A percentile compares a stretch with the other conserved stretches of the same genome.
Evolutionary conservation across 2,888 invertebrate genomes (phyloP).

Genomic region (Altica lythri): DNA sequence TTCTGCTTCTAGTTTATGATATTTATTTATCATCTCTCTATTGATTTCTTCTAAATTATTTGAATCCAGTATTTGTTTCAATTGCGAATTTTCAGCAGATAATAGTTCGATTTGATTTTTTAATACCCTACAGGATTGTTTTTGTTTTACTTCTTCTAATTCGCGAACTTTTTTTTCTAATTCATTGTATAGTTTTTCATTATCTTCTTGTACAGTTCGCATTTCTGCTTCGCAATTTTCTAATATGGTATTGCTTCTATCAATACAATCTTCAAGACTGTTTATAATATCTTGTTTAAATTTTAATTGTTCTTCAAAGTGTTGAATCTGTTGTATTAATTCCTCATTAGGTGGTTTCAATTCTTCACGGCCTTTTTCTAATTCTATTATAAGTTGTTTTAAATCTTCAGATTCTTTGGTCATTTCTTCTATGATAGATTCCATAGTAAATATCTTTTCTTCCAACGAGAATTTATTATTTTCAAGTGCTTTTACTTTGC

Average conservation of each 20-base stretch:
- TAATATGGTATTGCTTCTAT: slow-evolving; percentile 31
- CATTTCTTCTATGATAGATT: slow-evolving; percentile 2
- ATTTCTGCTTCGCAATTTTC: slow-evolving; percentile 31
- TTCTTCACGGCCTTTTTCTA: slow-evolving; percentile 1
- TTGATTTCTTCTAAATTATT: slow-evolving; percentile 7
- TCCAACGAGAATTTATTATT: slow-evolving; percentile 3
- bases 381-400: slow-evolving; percentile 9
- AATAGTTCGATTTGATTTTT: slow-evolving; percentile 15
- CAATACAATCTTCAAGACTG: slow-evolving; percentile 31
- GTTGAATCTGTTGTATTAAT: neutral
- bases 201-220: slow-evolving; percentile 23
- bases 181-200: slow-evolving; percentile 18
- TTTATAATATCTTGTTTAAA: slow-evolving; percentile 23
- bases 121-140: neutral
- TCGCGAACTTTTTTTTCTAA: slow-evolving; percentile 15
- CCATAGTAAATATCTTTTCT: slow-evolving; percentile 8
- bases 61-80: too few species aligned
- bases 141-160: slow-evolving; percentile 13
- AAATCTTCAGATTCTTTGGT: slow-evolving; percentile 1
- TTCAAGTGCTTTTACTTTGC: slow-evolving; percentile 1
- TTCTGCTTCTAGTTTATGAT: too few species aligned
- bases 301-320: slow-evolving; percentile 20
- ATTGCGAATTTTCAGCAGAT: slow-evolving; percentile 8
- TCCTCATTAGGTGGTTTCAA: neutral
- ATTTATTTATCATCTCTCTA: slow-evolving; percentile 10